A percentile compares a stretch with the other conserved stretches of the same genome.
These are phyloP conservation scores for Zaprionus tsacasi DNA, from an alignment of 1,140 invertebrate species.

Conservation along the genomic window DNA sequence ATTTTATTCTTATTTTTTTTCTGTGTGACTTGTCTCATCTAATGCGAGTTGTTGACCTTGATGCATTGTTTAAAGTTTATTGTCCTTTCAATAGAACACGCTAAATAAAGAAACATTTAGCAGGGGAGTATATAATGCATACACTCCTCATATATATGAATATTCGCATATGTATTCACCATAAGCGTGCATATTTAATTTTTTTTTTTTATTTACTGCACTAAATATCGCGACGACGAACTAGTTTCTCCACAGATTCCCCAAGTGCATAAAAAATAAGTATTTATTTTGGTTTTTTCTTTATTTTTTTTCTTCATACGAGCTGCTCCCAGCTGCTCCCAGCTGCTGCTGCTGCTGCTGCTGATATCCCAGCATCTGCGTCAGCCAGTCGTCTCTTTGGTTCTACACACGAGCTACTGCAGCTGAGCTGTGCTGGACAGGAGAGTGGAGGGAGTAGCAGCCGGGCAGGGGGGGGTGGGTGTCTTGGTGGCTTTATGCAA, in stretches of 20 bases:
- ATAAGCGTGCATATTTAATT: slow-evolving; percentile 61
- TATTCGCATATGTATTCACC: slow-evolving; percentile 14
- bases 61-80: slow-evolving; percentile 71
- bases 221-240: slow-evolving; percentile 67
- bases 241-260: slow-evolving; percentile 67
- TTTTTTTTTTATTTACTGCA: slow-evolving; percentile 69
- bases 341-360: slow-evolving; percentile 5
- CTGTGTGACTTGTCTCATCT: slow-evolving; percentile 44
- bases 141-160: slow-evolving; percentile 2
- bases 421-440: slow-evolving; percentile 7
- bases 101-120: slow-evolving; percentile 72
- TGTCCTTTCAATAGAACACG: slow-evolving; percentile 83
- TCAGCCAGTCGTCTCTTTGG: slow-evolving; percentile 60
- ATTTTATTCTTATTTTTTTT: slow-evolving; percentile 13
- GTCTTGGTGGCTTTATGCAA: slow-evolving; percentile 62
- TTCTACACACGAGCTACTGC: slow-evolving; percentile 11
- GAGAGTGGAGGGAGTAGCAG: not conserved
- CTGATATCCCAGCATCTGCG: slow-evolving; percentile 52
- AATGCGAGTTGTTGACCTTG: slow-evolving; percentile 80
- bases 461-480: not conserved
- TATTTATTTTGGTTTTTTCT: slow-evolving; percentile 43
- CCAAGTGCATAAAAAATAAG: slow-evolving; percentile 77
- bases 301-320: not conserved
- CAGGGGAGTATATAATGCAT: slow-evolving; percentile 16
- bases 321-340: slow-evolving; percentile 4